Evolutionary conservation across 2,113 vertebrate species (phyloP).

Genomic region (Pseudonaja textilis): DNA sequence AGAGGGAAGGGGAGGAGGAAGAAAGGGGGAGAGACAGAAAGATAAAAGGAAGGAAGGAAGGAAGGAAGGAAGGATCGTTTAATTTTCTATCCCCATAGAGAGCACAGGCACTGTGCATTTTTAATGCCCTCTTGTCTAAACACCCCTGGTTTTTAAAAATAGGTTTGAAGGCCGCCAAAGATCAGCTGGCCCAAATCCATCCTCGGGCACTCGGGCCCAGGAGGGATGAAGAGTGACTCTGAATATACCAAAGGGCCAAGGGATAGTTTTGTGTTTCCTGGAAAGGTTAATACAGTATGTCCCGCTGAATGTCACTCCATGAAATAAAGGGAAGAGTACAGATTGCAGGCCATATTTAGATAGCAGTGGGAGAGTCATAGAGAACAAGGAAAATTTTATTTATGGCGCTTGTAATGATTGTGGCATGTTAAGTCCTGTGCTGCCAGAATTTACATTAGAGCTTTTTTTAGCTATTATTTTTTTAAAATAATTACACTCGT

Average conservation of each 20-base stretch:
- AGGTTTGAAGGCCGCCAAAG: background rate
- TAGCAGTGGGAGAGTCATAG: background rate
- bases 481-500: background rate
- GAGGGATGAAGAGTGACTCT: background rate
- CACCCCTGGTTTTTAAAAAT: background rate
- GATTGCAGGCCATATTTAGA: background rate
- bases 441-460: constrained; percentile 3
- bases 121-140: background rate
- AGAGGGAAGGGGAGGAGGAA: no score
- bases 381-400: background rate
- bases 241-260: background rate
- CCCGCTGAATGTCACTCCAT: background rate
- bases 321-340: background rate
- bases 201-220: background rate
- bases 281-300: background rate
- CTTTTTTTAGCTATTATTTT: background rate
- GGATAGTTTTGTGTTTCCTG: background rate
- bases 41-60: background rate
- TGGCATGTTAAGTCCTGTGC: background rate
- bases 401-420: background rate
- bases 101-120: background rate
- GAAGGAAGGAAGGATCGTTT: background rate
- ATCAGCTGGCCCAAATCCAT: background rate
- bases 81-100: background rate
- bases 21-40: no score